Base-by-base conservation (phyloP, 2,888 invertebrate genomes). In the Kuschelorhynchus macadamiae region DNA sequence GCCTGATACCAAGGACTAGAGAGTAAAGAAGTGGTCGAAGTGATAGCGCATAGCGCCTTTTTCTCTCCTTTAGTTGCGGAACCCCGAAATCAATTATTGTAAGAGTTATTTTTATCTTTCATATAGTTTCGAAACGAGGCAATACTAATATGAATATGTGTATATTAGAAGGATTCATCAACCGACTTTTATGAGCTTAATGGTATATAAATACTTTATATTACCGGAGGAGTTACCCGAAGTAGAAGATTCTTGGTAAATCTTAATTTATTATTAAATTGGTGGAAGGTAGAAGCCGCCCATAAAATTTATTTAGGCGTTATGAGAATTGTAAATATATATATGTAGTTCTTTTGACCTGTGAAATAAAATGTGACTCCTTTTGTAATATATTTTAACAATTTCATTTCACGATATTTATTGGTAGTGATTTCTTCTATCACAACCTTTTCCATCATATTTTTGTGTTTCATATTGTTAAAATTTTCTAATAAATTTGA, bases 1-100 rank as follows among this genome's bases (percentile, higher is more conserved):
- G 79, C 79, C 73, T 80, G 77, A 75, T 74, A 62, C 49, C 55
- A 47, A 46, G 56, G 44, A 55, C 25, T 39, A 42, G 39, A 57
- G 57, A 68, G 65, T 44, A 39, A 61, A 30, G 44, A 55, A 32
- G 53, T 47, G 52, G 53, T 61, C 17, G 62, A 71, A 64, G 72
- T 72, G 72, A 72, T 72, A 72, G 72, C 72, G 72, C 72, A 17
- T 53, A 56, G 71, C 72, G 72, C 72, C 70, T 68, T 68, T 70
- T 56, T 67, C 30, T 60, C 59, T 67, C 46, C 55, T 16, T 56
- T 60, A 32, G 53, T 57, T 55, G 53, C 39, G 47, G 63, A 53
- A 33, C 20, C 41, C 5, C 53, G 32, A 53, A 46, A 9, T 50
- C 44, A 53, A 12, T 52, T 50, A 41, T 12, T 49, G 9, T 52